phyloP scores from a whole-genome alignment of 2,797 vertebrate genomes.

The Gambelia wislizenii region DNA sequence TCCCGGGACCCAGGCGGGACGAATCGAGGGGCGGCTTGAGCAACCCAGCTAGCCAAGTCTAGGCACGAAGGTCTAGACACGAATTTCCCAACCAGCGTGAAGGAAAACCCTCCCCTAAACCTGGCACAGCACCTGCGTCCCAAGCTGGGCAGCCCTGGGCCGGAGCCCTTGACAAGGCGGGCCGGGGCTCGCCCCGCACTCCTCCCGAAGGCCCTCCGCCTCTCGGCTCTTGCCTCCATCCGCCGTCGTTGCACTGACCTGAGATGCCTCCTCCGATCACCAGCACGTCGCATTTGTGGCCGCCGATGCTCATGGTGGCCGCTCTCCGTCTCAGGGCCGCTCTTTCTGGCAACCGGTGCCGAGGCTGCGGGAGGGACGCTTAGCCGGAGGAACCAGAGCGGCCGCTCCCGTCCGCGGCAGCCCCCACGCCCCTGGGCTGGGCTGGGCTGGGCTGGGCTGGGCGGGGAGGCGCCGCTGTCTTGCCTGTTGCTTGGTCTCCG shows the following conservation, averaged over 20 bases:
- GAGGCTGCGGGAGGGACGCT: too few relatives aligned
- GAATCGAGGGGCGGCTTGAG: background rate
- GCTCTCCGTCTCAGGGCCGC: background rate
- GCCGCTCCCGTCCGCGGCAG: background rate
- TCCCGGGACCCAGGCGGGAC: background rate
- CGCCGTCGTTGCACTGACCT: conserved; percentile 78
- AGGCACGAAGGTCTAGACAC: too few relatives aligned
- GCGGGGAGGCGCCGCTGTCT: conserved; percentile 8
- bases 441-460: too few relatives aligned
- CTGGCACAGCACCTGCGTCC: too few relatives aligned
- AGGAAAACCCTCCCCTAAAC: too few relatives aligned
- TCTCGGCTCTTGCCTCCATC: background rate
- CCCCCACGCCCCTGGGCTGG: conserved; percentile 2
- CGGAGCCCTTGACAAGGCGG: background rate
- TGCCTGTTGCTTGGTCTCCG: background rate
- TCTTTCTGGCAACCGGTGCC: too few relatives aligned
- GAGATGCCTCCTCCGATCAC: conserved; percentile 94
- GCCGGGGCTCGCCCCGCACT: background rate
- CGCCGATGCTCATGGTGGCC: conserved; percentile 77
- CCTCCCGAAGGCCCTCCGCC: background rate
- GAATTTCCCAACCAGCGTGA: background rate
- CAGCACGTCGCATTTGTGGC: conserved; percentile 87
- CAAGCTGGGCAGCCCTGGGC: background rate
- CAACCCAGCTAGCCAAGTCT: background rate
- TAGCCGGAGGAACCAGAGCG: background rate